These are phyloP conservation scores for Pachyuromys duprasi DNA, from an alignment of 2,797 vertebrate species.

Conservation along the genomic window DNA sequence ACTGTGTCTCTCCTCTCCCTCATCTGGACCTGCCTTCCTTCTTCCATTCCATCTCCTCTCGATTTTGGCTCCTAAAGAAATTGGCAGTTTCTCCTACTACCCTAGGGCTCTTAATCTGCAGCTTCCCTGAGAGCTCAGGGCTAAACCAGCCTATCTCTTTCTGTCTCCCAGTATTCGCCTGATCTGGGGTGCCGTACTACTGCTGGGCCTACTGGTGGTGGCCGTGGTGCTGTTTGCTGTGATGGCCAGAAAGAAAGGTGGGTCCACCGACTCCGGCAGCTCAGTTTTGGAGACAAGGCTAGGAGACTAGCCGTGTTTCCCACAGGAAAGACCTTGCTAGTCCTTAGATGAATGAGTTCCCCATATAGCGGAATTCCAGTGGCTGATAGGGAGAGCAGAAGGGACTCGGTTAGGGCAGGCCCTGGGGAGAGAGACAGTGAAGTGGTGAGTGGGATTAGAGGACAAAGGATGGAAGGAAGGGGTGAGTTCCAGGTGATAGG, in stretches of 20 bases:
- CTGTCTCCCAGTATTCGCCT: slow-evolving; percentile 59
- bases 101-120: neutral
- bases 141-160: neutral
- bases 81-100: too few relatives aligned
- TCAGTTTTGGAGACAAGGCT: neutral
- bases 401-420: neutral
- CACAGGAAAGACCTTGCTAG: neutral
- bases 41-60: neutral
- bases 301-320: neutral
- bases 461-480: neutral
- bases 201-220: slow-evolving; percentile 69
- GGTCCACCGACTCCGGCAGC: neutral
- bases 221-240: slow-evolving; percentile 56
- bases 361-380: neutral
- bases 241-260: slow-evolving; percentile 75
- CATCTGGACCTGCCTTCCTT: neutral
- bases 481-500: neutral
- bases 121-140: neutral
- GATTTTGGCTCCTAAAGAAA: neutral
- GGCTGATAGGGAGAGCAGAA: neutral
- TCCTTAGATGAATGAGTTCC: neutral
- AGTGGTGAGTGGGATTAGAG: neutral
- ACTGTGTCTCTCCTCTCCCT: neutral
- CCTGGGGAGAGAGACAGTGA: neutral
- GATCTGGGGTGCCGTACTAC: slow-evolving; percentile 65